Base-by-base conservation (phyloP, 2,797 vertebrate species). In the Zalophus californianus region DNA sequence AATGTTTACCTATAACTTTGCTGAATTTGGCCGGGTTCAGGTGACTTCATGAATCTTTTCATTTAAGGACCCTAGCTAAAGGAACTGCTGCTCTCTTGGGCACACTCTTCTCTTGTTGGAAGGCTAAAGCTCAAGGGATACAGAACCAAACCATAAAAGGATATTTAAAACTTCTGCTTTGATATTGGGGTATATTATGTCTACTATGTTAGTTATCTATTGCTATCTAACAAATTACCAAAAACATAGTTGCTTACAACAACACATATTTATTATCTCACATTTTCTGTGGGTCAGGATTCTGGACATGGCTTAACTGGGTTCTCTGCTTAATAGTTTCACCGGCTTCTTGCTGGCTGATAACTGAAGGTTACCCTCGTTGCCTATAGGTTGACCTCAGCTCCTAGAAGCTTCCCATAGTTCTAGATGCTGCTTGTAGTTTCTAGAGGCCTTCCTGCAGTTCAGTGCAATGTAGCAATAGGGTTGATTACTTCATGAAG, bases 231-330 rank as follows among this genome's bases (percentile, higher is more conserved):
- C 8, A 89, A 84, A 64, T 78, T 88, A 84, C 20, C 7, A 72
- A 52, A 92, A 56, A 58, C 20, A 70, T 91, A 50, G 38, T 66
- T 56, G 25, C 62, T 92, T 85, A 58, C 6, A 72, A 72, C 35
- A 87, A 92, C 32, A 92, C 14, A 41, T 73, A 94, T 68, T 91
- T 86, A 75, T 73, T 82, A 82, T 79, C 13, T 92, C 80, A 80
- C 44, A 78, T 21, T 89, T 80, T 84, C 41, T 52, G 25, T 87
- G 54, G 29, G 4, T 58, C 48, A 87, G 41, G 32, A 94, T 7
- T 85, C 23, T 58, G 41, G 62, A 29, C 66, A 68, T 78, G 38
- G 41, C 27, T 87, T 91, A 58, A 9, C 38, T 80, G n/a, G 13
- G 41, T 85, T 73, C 38, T 80, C 38, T 92, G 66, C 27, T 92